Conservation (phyloP, 2,797 vertebrate species). For the Arremon aurantiirostris region DNA sequence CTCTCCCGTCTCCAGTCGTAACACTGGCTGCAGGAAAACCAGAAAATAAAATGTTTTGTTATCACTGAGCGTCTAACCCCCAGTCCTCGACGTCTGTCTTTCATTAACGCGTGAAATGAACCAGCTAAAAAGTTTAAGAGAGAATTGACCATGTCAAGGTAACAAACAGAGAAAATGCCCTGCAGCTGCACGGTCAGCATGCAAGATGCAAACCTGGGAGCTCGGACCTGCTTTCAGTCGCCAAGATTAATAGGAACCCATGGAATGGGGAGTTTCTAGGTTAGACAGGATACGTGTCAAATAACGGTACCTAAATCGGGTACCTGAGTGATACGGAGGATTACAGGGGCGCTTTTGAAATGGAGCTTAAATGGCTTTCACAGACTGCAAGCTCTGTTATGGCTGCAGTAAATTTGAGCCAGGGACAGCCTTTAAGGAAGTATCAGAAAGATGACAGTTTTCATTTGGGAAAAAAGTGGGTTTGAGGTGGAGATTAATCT, state of each 20-base stretch:
- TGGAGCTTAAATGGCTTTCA: neutral
- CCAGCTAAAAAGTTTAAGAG: neutral
- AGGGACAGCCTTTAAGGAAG: neutral
- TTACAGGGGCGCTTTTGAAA: neutral
- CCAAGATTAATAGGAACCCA: neutral
- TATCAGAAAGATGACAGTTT: neutral
- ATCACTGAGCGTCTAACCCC: neutral
- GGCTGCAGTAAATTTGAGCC: neutral
- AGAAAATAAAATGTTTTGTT: neutral
- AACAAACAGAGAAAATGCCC: neutral
- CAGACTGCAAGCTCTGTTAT: neutral
- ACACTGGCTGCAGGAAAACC: neutral
- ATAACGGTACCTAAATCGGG: fast-evolving
- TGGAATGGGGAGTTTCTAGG: too few relatives aligned
- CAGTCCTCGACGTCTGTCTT: neutral
- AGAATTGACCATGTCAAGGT: fast-evolving
- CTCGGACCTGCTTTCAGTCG: neutral
- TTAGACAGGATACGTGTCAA: neutral
- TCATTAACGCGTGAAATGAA: neutral
- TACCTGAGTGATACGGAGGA: neutral
- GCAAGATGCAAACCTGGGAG: neutral
- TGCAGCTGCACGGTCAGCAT: fast-evolving
- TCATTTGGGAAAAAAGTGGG: neutral
- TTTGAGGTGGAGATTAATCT: neutral
- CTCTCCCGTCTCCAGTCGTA: fast-evolving